These are phyloP conservation scores for Megatriorchis doriae DNA, from an alignment of 2,113 vertebrate genomes.

Conservation along the genomic window DNA sequence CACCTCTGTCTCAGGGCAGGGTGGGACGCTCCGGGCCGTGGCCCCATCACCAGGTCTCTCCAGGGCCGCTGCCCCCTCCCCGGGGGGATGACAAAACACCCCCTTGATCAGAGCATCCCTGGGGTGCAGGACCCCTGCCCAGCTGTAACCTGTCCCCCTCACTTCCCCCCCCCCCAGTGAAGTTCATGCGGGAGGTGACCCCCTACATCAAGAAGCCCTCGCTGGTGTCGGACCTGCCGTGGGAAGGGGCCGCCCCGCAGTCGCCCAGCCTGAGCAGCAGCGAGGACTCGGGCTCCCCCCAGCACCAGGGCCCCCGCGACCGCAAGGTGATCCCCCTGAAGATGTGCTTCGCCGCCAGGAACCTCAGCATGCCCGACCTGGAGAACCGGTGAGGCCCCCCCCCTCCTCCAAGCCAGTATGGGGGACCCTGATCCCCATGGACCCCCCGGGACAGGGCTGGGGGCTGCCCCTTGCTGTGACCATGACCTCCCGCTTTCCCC, in stretches of 20 bases:
- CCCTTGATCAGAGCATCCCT: rapidly evolving
- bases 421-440: too few species aligned
- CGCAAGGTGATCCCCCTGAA: conserved; percentile 90
- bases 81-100: too few species aligned
- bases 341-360: conserved; percentile 94
- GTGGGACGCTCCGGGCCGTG: neutral
- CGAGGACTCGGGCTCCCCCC: conserved; percentile 87
- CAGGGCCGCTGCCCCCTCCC: neutral
- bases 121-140: neutral
- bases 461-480: neutral
- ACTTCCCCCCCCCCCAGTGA: conserved; percentile 71
- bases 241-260: conserved; percentile 82
- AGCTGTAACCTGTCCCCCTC: neutral
- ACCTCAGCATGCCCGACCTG: conserved; percentile 94
- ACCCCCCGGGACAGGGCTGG: too few species aligned
- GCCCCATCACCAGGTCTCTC: neutral
- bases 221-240: conserved; percentile 88
- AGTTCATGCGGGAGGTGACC: conserved; percentile 93
- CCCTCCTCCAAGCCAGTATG: too few species aligned
- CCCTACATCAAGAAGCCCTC: conserved; percentile 94
- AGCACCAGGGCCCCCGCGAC: conserved; percentile 82
- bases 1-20: neutral
- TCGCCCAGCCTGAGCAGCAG: conserved; percentile 87
- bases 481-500: neutral
- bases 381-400: conserved; percentile 86